A percentile compares a stretch with the other conserved stretches of the same genome.
Conservation (phyloP, 2,113 vertebrate species). For the Rattus norvegicus region DNA sequence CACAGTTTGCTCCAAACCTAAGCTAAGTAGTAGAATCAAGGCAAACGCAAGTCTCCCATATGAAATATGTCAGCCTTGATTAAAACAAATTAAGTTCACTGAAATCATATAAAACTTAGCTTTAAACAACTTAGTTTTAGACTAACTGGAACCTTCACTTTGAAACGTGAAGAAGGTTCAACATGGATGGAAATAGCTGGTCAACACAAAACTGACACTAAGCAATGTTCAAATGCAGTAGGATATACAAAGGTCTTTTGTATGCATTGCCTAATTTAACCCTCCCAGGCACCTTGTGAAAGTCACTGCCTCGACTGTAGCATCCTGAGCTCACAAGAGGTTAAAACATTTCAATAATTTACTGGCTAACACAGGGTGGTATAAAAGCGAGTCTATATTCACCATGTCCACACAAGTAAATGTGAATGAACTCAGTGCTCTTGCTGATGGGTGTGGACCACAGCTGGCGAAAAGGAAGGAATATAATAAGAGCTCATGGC, state of each 20-base stretch:
- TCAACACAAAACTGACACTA: neutral
- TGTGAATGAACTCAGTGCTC: accelerated
- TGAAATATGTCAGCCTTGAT: conserved; percentile 41
- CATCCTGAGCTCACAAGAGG: neutral
- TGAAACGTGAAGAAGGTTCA: neutral
- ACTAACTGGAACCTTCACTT: neutral
- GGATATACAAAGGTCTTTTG: neutral
- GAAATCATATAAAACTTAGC: neutral
- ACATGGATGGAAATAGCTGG: neutral
- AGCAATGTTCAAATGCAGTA: neutral
- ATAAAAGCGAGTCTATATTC: neutral
- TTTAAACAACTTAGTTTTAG: neutral
- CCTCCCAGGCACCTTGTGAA: neutral
- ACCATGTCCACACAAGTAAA: neutral
- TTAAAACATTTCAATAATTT: neutral
- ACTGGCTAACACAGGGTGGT: neutral
- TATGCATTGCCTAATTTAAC: neutral
- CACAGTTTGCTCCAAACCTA: conserved; percentile 5
- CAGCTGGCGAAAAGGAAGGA: neutral
- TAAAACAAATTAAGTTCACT: conserved; percentile 42
- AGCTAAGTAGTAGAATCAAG: neutral
- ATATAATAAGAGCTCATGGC: neutral
- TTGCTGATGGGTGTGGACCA: neutral
- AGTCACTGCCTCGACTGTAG: neutral
- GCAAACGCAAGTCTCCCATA: conserved; percentile 29